Evolutionary conservation across 2,113 vertebrate genomes (phyloP).

Genomic region (Sitta europaea): DNA sequence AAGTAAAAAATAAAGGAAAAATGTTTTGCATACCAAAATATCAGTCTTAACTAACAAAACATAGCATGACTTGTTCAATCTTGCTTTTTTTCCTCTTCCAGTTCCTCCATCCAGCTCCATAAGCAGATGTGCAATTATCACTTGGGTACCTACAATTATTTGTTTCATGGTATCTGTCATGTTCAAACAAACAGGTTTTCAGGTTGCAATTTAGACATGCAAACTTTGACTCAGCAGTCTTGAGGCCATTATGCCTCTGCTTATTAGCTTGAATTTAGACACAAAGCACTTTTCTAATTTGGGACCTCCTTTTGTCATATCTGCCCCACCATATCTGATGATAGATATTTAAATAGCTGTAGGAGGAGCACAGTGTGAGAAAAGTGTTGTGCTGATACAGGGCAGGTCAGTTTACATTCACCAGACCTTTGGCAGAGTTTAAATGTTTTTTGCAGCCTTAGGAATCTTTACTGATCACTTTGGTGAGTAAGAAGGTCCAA

Average conservation of each 20-base stretch:
- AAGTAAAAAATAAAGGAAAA: neutral
- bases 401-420: neutral
- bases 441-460: neutral
- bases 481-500: neutral
- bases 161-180: neutral
- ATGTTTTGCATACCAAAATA: neutral
- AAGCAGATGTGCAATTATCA: slow-evolving; percentile 2
- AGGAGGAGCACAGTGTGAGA: neutral
- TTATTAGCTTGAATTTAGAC: neutral
- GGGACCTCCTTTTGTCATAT: neutral
- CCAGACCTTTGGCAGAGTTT: neutral
- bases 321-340: neutral
- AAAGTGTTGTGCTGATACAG: neutral
- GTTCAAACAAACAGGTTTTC: neutral
- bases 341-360: neutral
- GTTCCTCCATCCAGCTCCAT: neutral
- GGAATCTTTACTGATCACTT: neutral
- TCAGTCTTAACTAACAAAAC: neutral
- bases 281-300: neutral
- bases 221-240: slow-evolving; percentile 1
- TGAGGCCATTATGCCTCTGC: neutral
- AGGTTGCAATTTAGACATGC: neutral
- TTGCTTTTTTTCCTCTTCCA: neutral
- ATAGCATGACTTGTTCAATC: neutral
- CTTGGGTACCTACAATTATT: neutral